These are phyloP conservation scores for Ametastegia equiseti DNA, from an alignment of 2,888 invertebrate genomes.

Conservation along the genomic window DNA sequence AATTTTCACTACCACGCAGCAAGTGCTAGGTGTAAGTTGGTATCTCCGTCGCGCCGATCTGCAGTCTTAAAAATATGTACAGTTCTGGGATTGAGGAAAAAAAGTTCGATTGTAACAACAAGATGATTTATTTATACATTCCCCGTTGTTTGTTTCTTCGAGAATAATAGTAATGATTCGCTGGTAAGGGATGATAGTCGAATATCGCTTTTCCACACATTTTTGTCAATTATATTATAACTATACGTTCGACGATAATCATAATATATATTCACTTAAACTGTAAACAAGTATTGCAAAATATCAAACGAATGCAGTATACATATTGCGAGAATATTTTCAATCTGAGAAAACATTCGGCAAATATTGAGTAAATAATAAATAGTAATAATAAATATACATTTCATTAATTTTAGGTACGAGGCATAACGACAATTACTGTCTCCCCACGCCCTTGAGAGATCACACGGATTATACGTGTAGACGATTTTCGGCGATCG, in stretches of 20 bases:
- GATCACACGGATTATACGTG: background rate
- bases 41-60: background rate
- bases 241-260: too few species aligned
- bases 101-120: constrained; percentile 12
- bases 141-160: background rate
- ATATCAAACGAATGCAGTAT: background rate
- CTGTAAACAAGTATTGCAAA: background rate
- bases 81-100: too few species aligned
- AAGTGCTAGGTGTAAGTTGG: background rate
- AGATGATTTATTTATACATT: constrained; percentile 13
- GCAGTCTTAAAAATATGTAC: too few species aligned
- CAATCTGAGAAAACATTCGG: background rate
- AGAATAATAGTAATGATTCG: background rate
- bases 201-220: background rate
- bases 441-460: background rate
- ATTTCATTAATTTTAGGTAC: background rate
- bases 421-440: background rate
- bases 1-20: too few species aligned
- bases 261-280: too few species aligned
- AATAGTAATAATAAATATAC: constrained; percentile 5
- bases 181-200: background rate
- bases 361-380: background rate
- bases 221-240: background rate
- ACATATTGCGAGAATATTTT: background rate
- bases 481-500: background rate